These are phyloP conservation scores for Chloroceryle inda DNA, from an alignment of 2,797 vertebrate species.

Conservation along the genomic window DNA sequence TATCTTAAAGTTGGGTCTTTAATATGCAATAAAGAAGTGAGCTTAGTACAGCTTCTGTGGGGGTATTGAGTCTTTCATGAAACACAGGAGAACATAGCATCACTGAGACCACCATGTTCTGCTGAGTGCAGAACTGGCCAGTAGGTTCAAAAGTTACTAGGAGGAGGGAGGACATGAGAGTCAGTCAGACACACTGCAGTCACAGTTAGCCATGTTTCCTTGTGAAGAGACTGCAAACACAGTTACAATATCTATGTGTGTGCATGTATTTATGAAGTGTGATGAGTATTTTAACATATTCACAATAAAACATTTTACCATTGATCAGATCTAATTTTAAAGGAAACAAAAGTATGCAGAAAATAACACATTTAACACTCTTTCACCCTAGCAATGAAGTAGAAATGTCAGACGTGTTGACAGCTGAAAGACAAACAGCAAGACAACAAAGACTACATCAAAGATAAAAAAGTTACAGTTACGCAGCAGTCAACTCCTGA, in stretches of 20 bases:
- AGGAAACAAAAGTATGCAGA: background rate
- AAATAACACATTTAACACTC: background rate
- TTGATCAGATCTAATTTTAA: background rate
- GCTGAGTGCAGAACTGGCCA: background rate
- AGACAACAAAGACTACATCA: background rate
- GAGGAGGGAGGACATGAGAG: background rate
- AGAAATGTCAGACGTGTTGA: background rate
- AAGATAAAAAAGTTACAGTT: background rate
- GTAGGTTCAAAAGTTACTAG: background rate
- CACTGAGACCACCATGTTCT: background rate
- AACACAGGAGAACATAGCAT: background rate
- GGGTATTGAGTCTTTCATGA: background rate
- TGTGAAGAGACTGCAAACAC: background rate
- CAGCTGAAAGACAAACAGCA: background rate
- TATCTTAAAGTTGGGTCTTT: background rate
- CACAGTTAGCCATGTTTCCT: background rate
- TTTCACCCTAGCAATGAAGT: background rate
- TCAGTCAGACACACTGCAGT: background rate
- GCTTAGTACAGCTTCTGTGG: background rate
- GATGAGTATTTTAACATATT: background rate
- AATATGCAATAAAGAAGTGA: background rate
- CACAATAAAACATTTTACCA: background rate
- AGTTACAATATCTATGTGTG: background rate
- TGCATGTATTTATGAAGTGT: background rate
- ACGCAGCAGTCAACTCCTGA: background rate